Evolutionary conservation across 2,797 vertebrate genomes (phyloP), one percentile per base, ranked within the genome.

Genomic region (Dryobates pubescens): DNA sequence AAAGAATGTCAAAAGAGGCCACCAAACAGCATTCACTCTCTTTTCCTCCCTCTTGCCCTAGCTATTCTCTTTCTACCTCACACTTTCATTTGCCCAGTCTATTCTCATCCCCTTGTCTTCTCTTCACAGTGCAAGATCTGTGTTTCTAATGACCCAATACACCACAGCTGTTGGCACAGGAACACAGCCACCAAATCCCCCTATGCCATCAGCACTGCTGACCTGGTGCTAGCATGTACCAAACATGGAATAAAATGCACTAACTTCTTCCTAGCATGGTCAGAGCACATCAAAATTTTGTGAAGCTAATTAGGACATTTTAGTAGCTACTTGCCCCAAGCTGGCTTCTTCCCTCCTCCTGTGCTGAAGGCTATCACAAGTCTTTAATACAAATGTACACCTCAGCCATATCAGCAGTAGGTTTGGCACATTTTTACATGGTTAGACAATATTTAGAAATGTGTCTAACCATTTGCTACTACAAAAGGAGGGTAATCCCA

Each of bases 31-130:
- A 0, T 56, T 88, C 56, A 26, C 8, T 51, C 13, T 67, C 26
- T 14, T 24, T 56, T 80, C 23, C 13, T 22, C 8, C 8, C 18
- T 6, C 5, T 17, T 3, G 0, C 16, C 27, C 3, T 5, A 9
- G 5, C 38, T 73, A 8, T 51, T 74, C 12, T 89, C 34, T 67
- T 61, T 53, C 27, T 62, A 12, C 22, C 14, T 85, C 19, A 58
- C 20, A 32, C 79, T 64, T 79, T 59, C 26, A 19, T 73, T 79
- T 67, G 45, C 26, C 7, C n/a, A 34, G 17, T 20, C 58, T 73
- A 5, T 63, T 90, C 78, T 47, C 49, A 80, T 58, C 27, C 24
- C 30, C 12, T 58, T 79, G 38, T 61, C 70, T 24, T 4, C 23
- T 67, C 23, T 57, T 58, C 63, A 49, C 61, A 82, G 61, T 53